A percentile compares a stretch with the other conserved stretches of the same genome.
phyloP scores from a whole-genome alignment of 2,797 vertebrate genomes.

The Dermochelys coriacea region DNA sequence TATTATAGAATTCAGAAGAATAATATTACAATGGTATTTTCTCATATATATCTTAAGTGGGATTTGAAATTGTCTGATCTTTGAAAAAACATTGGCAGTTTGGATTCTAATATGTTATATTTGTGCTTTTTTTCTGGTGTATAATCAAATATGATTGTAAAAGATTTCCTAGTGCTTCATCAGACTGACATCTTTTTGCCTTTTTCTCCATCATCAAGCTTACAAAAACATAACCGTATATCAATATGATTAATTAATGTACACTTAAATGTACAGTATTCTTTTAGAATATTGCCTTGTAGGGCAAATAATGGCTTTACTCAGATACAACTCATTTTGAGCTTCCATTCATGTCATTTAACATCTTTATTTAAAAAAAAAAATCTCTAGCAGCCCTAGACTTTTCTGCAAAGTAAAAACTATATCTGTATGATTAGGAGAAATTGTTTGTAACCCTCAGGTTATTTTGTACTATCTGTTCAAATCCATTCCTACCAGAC shows the following conservation, averaged over 20 bases:
- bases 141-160: slow-evolving; percentile 3
- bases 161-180: neutral
- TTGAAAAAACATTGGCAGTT: neutral
- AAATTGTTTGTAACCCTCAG: slow-evolving; percentile 3
- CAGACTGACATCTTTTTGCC: neutral
- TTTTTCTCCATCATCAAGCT: neutral
- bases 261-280: neutral
- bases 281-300: neutral
- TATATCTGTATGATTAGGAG: neutral
- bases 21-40: neutral
- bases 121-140: neutral
- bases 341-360: neutral
- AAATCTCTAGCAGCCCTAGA: neutral
- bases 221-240: neutral
- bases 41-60: neutral
- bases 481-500: slow-evolving; percentile 51
- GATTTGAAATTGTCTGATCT: neutral
- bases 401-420: neutral
- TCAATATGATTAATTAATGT: neutral
- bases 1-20: neutral
- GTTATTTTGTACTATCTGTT: slow-evolving; percentile 57
- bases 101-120: slow-evolving; percentile 22
- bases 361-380: neutral
- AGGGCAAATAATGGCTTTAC: neutral
- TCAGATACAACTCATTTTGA: neutral